Base-by-base conservation (phyloP, 2,797 vertebrate species). In the Pempheris klunzingeri region DNA sequence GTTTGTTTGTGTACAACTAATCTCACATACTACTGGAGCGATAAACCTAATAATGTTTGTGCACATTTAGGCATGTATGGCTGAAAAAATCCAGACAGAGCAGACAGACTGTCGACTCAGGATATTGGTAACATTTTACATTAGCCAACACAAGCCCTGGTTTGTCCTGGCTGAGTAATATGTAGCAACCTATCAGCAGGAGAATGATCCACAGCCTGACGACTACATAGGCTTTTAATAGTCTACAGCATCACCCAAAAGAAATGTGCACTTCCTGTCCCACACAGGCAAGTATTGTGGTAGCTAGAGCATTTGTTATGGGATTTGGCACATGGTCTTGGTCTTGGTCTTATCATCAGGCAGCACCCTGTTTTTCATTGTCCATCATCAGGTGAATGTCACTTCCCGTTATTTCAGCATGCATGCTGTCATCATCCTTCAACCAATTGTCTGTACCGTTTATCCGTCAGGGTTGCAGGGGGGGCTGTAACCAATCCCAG, bases 101-200 rank as follows among this genome's bases (percentile, higher is more conserved):
- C 4, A 12, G 67, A 26, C 72, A 49, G 62, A 81, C 52, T 90
- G 90, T 91, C 90, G 90, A 89, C 78, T 92, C 76, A 87, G 87
- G 88, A 90, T 87, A 89, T 91, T 87, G 82, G 84, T 88, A 82
- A 92, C 87, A 85, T 86, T 89, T 88, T 78, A 90, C 83, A 80
- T 86, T 81, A 74, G 66, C 82, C 67, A 74, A 71, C 85, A 88
- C 75, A 84, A 75, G 83, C 67, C 75, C 26, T 13, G 22, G 41
- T 78, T 71, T 82, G 85, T 84, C 84, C 77, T 36, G 34, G 50
- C 50, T 49, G 15, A 77, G 70, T 36, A 75, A 43, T 39, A 78
- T 0, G 13, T 58, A 64, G 62, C 64, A 57, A 65, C 75, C 78
- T 66, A 81, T 83, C 84, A 90, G 57, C 44, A 62, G 65, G 66